Evolutionary conservation across 2,113 vertebrate genomes (phyloP).

Genomic region (Burhinus oedicnemus): DNA sequence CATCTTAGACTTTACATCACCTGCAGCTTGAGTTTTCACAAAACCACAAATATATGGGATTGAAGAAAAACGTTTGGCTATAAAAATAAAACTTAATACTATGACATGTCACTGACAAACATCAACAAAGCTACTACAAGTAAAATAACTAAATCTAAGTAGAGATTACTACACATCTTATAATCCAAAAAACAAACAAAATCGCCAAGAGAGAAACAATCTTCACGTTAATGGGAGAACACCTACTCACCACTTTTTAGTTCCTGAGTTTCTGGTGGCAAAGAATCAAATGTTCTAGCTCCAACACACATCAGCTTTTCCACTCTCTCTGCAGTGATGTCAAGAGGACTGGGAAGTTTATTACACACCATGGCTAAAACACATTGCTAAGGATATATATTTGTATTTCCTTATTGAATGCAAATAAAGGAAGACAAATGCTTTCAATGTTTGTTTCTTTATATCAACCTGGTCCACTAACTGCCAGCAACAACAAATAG

Average conservation of each 20-base stretch:
- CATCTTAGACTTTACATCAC: background rate
- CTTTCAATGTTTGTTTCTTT: background rate
- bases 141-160: background rate
- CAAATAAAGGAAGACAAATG: background rate
- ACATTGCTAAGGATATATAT: constrained; percentile 62
- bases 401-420: background rate
- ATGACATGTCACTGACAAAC: background rate
- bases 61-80: background rate
- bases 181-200: background rate
- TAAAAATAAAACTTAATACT: background rate
- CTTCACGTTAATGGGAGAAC: background rate
- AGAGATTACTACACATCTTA: background rate
- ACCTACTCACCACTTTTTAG: constrained; percentile 85
- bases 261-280: constrained; percentile 86
- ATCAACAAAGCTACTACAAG: background rate
- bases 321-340: constrained; percentile 86
- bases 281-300: constrained; percentile 83
- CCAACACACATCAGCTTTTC: constrained; percentile 91
- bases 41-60: background rate
- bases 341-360: constrained; percentile 91
- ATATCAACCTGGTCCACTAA: background rate
- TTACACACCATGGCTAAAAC: constrained; percentile 91
- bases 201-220: background rate
- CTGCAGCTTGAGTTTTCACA: background rate
- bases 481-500: background rate